Percentiles rank a stretch among this genome's conserved stretches.
Evolutionary conservation across 1,140 invertebrate genomes (phyloP).

Genomic region (Ceratina japonica): DNA sequence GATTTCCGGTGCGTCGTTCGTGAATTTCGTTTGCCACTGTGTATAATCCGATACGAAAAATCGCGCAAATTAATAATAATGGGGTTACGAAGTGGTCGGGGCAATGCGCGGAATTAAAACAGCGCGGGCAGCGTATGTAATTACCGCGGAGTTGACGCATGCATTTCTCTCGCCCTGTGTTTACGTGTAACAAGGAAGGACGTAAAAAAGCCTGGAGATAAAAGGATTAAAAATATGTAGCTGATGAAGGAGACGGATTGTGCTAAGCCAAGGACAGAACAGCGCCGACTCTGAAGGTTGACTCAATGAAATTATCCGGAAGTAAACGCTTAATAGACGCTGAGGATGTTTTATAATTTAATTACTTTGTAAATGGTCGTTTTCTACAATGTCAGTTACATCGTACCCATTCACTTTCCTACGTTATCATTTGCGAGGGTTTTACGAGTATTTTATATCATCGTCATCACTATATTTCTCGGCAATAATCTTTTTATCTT

Average conservation of each 20-base stretch:
- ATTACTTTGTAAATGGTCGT: neutral
- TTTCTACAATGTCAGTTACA: neutral
- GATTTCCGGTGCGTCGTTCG: conserved; percentile 22
- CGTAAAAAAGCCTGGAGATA: neutral
- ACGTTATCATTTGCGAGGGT: neutral
- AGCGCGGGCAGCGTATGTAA: conserved; percentile 18
- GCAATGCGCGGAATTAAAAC: conserved; percentile 26
- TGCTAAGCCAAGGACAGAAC: neutral
- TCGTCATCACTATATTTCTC: neutral
- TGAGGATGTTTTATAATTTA: conserved; percentile 2
- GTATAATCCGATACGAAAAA: conserved; percentile 48
- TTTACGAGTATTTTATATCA: neutral
- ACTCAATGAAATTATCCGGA: neutral
- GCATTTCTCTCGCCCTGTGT: neutral
- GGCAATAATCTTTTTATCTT: too few species aligned
- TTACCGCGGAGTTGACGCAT: conserved; percentile 12
- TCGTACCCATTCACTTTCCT: neutral
- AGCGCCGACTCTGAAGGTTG: neutral
- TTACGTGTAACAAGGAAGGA: neutral
- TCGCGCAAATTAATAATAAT: conserved; percentile 47
- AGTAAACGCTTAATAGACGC: neutral
- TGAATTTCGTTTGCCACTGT: conserved; percentile 19
- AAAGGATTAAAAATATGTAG: neutral
- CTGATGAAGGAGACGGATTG: neutral
- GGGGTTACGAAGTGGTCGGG: conserved; percentile 10